These are phyloP conservation scores for Hypotaenidia okinawae DNA, from an alignment of 2,797 vertebrate genomes.

Conservation along the genomic window DNA sequence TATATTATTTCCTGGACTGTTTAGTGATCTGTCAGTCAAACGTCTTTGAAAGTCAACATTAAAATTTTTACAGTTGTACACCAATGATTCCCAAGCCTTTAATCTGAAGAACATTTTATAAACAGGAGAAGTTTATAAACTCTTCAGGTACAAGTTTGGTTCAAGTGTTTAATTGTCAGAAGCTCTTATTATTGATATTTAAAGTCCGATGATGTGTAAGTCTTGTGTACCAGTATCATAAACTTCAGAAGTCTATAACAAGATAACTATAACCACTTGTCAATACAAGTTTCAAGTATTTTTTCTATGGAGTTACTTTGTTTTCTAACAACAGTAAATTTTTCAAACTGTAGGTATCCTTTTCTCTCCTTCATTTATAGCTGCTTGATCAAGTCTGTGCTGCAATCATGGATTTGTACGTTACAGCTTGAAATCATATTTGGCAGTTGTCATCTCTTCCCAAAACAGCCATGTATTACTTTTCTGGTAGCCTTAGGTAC, in stretches of 20 bases:
- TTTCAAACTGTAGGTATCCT: background rate
- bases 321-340: background rate
- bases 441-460: conserved; percentile 68
- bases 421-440: conserved; percentile 60
- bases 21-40: background rate
- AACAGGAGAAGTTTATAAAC: background rate
- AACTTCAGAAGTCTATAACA: background rate
- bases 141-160: background rate
- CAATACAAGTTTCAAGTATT: background rate
- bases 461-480: conserved; percentile 39
- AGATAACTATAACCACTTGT: background rate
- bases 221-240: background rate
- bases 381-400: conserved; percentile 14
- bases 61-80: background rate
- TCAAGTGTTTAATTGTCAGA: background rate
- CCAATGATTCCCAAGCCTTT: background rate
- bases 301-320: background rate
- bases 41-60: background rate
- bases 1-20: background rate
- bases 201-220: background rate
- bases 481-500: conserved; percentile 48
- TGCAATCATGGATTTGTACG: conserved; percentile 55
- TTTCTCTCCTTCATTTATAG: background rate
- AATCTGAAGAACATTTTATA: background rate
- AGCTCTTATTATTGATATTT: background rate